Conservation (phyloP, 2,797 vertebrate species). For the Salarias fasciatus region DNA sequence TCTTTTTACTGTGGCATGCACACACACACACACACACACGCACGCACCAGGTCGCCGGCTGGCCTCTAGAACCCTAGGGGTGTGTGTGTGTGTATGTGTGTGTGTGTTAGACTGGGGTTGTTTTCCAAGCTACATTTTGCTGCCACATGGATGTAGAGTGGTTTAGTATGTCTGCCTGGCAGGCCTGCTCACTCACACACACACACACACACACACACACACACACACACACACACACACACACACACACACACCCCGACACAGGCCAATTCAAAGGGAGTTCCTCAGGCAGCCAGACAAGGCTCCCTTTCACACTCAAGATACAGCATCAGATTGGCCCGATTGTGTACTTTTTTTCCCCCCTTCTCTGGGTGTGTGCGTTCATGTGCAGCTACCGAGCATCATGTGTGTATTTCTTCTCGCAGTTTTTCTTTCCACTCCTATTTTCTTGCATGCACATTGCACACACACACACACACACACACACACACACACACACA, state of each 20-base stretch:
- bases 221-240: constrained; percentile 39
- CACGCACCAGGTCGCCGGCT: constrained; percentile 62
- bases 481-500: no score
- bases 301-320: constrained; percentile 77
- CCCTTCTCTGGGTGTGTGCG: constrained; percentile 8
- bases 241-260: constrained; percentile 46
- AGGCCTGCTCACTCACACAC: constrained; percentile 48
- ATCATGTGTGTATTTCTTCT: constrained; percentile 24
- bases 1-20: constrained; percentile 58
- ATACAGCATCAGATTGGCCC: constrained; percentile 70
- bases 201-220: constrained; percentile 46
- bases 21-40: constrained; percentile 37
- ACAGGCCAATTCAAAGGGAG: constrained; percentile 66
- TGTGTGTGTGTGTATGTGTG: constrained; percentile 48
- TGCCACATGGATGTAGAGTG: constrained; percentile 80
- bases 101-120: constrained; percentile 59
- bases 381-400: background rate
- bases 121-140: constrained; percentile 78
- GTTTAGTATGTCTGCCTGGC: constrained; percentile 81
- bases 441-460: constrained; percentile 38
- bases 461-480: constrained; percentile 19
- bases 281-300: constrained; percentile 79
- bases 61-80: constrained; percentile 67
- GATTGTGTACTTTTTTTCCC: constrained; percentile 52
- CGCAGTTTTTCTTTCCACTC: constrained; percentile 52